Evolutionary conservation across 2,888 invertebrate genomes (phyloP).

Genomic region (Dasypolia templi): DNA sequence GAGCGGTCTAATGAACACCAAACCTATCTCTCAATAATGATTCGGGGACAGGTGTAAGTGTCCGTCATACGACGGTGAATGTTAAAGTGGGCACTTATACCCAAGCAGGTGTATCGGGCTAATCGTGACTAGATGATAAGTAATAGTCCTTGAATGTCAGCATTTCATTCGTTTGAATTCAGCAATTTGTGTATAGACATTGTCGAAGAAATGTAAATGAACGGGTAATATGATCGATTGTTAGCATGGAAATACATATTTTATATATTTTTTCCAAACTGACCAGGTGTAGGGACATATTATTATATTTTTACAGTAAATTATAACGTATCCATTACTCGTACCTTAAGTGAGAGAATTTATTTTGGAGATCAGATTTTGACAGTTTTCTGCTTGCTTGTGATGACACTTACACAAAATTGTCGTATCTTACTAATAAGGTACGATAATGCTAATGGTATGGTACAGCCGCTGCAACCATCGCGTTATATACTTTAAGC

Average conservation of each 20-base stretch:
- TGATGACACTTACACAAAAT: not conserved
- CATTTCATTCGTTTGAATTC: not conserved
- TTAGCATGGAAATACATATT: not conserved
- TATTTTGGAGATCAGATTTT: no score
- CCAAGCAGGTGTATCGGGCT: not conserved
- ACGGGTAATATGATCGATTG: not conserved
- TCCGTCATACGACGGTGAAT: slow-evolving; percentile 6
- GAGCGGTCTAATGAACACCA: not conserved
- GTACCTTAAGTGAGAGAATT: not conserved
- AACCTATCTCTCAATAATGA: slow-evolving; percentile 13
- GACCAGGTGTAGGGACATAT: no score
- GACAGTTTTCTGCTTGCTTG: not conserved
- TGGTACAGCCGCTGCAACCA: not conserved
- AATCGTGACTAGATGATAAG: slow-evolving; percentile 1
- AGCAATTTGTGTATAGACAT: not conserved
- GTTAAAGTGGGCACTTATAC: not conserved
- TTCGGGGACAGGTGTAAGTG: slow-evolving; percentile 1
- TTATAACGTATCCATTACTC: no score
- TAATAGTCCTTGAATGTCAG: not conserved
- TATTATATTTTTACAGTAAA: no score
- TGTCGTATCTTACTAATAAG: no score
- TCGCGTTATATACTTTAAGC: no score
- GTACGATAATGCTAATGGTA: not conserved
- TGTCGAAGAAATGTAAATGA: not conserved
- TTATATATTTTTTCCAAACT: not conserved